Evolutionary conservation across 1,140 invertebrate genomes (phyloP), one percentile per base, ranked within the genome.

Genomic region (Tetranychus cinnabarinus): DNA sequence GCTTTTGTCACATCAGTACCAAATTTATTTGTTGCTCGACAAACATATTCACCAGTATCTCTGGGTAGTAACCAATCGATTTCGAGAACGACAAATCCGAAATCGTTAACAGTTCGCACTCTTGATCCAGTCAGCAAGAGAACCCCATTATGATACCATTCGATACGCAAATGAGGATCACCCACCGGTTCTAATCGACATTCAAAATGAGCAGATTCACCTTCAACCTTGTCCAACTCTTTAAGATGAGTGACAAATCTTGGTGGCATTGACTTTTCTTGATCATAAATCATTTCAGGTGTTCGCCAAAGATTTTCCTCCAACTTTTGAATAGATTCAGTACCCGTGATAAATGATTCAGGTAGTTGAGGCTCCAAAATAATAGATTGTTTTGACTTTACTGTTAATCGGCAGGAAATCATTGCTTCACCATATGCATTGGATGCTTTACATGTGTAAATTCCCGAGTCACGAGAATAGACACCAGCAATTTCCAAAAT

Each of bases 171-270:
- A 1, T 86, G 89, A 5, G 88, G 85, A 74, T 97, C 91, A 70
- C 90, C 92, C 0, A 91, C 86, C 1, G 90, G 91, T 8, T 88
- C 88, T 5, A 98, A 73, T 4, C 88, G 91, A 23, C 89, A 90
- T 75, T 98, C 91, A 68, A 98, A 79, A 75, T 97, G 92, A 63
- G 88, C 86, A 45, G 82, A 83, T 65, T 84, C 80, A 31, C 89
- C 88, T 75, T 93, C 90, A 45, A 80, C 76, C 6, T 88, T 76
- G 71, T 90, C 85, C 54, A 86, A 71, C 64, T 87, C 82, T 71
- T 85, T 59, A 58, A 69, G 62, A 66, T 91, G 85, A 6, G 86
- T 85, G 50, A 78, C 83, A 67, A 92, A 92, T 68, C 76, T 79
- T 0, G 87, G 88, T 64, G 85, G 86, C 73, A 86, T 82, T 37